Conservation (phyloP, 2,113 vertebrate species). For the Apteryx owenii region DNA sequence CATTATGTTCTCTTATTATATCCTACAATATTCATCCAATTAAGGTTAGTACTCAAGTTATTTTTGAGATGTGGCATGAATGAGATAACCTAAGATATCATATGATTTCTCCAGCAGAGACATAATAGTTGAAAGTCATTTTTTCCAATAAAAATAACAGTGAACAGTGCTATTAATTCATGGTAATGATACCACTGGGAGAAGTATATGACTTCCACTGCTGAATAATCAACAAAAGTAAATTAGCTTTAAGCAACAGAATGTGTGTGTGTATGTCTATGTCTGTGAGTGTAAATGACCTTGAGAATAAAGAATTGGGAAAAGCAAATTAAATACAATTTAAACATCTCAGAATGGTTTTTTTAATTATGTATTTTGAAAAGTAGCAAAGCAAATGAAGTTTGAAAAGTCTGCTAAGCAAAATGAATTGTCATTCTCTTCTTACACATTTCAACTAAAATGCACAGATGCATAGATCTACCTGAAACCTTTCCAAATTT, state of each 20-base stretch:
- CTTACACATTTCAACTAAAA: not conserved
- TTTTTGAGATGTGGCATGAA: constrained; percentile 46
- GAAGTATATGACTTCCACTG: constrained; percentile 14
- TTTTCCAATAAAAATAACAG: constrained; percentile 57
- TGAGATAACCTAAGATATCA: constrained; percentile 26
- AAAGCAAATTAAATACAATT: constrained; percentile 27
- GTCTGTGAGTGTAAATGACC: constrained; percentile 27
- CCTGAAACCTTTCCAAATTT: not conserved
- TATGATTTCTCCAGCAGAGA: constrained; percentile 44
- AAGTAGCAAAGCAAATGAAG: not conserved
- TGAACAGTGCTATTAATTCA: constrained; percentile 47
- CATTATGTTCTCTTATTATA: constrained; percentile 29
- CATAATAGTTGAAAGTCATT: constrained; percentile 38
- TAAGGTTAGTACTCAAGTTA: constrained; percentile 39
- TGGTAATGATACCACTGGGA: constrained; percentile 35
- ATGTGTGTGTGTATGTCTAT: not conserved
- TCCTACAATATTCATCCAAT: constrained; percentile 31
- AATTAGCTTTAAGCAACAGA: constrained; percentile 45
- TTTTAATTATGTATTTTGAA: not conserved
- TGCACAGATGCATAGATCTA: not conserved
- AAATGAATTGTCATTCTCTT: not conserved
- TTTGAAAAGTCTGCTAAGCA: not conserved
- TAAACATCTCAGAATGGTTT: not conserved
- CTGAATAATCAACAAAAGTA: constrained; percentile 59
- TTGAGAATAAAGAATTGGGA: not conserved